Evolutionary conservation across 1,140 invertebrate genomes (phyloP), one percentile per base, ranked within the genome.

Genomic region (Leptestheria dahalacensis): DNA sequence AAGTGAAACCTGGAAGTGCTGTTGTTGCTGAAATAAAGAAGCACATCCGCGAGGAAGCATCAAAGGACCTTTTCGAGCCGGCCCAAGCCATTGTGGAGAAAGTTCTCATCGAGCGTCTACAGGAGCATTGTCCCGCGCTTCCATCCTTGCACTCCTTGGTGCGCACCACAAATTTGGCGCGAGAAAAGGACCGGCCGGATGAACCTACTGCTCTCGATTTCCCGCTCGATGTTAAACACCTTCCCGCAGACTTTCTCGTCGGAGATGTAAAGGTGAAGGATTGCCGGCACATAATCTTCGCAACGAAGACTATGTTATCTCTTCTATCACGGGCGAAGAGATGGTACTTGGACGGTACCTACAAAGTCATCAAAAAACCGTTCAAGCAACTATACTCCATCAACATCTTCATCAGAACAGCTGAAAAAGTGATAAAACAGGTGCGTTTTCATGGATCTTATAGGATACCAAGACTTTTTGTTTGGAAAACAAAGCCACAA

Each of bases 381-480:
- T n/a, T n/a, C n/a, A n/a, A n/a, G n/a, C n/a, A n/a, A n/a, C n/a
- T n/a, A n/a, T n/a, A n/a, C 49, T 50, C 49, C 6, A 50, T 50
- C 49, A 20, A 50, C 25, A 24, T 24, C 11, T 50, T 50, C 49
- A n/a, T 50, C 49, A 50, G 25, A n/a, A 21, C 10, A 20, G 49
- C 20, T 21, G 49, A 50, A 20, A 50, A 50, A 50, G n/a, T n/a
- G n/a, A 50, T 50, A 20, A 50, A 50, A 50, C 49, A 50, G 49
- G 49, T 50, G 25, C 25, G 1, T 50, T 11, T 1, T 21, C 4
- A 21, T 20, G 20, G 25, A n/a, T 21, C 4, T 21, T 21, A 21
- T 50, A 6, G 21, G 20, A 20, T 50, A 1, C 25, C 6, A 50
- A 50, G 25, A 6, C 21, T 1, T 21, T 50, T 1, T 24, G 25